Evolutionary conservation across 2,888 invertebrate species (phyloP).

Genomic region (Sipha maydis): DNA sequence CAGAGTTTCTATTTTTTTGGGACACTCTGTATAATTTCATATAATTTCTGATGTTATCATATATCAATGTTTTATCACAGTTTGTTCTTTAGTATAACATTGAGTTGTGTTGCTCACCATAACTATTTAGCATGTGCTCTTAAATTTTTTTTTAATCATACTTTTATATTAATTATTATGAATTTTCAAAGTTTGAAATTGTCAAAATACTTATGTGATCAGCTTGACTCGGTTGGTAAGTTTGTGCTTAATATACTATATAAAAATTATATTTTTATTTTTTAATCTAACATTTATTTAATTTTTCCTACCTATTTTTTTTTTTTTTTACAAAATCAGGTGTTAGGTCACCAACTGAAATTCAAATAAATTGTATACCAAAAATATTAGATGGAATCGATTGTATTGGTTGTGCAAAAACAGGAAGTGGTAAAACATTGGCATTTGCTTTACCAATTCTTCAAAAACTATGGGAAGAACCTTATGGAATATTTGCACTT

Average conservation of each 20-base stretch:
- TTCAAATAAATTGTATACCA: conserved; percentile 84
- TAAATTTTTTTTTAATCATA: too few relatives aligned
- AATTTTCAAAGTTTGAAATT: conserved; percentile 41
- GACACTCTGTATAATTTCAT: too few relatives aligned
- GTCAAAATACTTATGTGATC: conserved; percentile 46
- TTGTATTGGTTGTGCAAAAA: conserved; percentile 96
- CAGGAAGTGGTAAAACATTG: conserved; percentile 97
- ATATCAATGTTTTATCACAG: too few relatives aligned
- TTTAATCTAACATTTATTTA: too few relatives aligned
- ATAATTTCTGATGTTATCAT: too few relatives aligned
- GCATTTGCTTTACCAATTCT: conserved; percentile 96
- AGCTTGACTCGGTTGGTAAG: conserved; percentile 44
- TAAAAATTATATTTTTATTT: not conserved
- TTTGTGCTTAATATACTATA: not conserved
- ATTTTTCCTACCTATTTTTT: not conserved
- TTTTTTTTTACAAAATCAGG: conserved; percentile 69
- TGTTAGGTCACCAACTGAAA: conserved; percentile 80
- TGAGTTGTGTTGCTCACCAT: too few relatives aligned
- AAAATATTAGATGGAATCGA: conserved; percentile 82
- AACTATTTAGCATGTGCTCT: too few relatives aligned
- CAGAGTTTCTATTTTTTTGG: too few relatives aligned
- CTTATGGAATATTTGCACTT: conserved; percentile 94
- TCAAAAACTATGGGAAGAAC: conserved; percentile 91
- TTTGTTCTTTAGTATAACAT: too few relatives aligned
- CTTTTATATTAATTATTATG: not conserved